phyloP scores from a whole-genome alignment of 2,888 invertebrate species.

The Branchipolynoe longqiensis region DNA sequence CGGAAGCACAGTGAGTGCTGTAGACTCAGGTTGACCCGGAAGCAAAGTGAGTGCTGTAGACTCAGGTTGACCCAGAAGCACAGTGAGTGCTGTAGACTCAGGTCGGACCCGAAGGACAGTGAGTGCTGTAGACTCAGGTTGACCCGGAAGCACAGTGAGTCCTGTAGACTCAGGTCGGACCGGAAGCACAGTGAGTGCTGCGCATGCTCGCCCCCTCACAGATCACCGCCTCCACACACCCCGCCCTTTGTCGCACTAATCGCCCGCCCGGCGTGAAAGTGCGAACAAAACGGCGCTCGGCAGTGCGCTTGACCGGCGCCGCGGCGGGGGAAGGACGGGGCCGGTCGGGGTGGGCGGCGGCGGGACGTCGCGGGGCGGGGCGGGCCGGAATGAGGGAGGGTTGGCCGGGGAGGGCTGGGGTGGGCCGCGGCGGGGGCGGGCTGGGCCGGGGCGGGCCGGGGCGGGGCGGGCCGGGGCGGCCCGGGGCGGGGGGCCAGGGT shows the following conservation, averaged over 20 bases:
- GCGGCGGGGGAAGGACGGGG: neutral
- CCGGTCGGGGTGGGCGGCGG: neutral
- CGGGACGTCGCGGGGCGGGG: neutral
- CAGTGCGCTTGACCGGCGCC: constrained; percentile 49
- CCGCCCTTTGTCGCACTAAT: constrained; percentile 2
- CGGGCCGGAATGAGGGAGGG: neutral
- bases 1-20: no score
- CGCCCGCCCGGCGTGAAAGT: constrained; percentile 34
- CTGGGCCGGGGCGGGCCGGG: neutral
- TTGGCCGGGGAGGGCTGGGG: neutral
- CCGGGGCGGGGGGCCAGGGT: neutral
- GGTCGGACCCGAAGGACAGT: no score
- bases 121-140: no score
- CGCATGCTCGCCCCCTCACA: neutral
- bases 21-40: no score
- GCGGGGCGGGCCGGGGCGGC: neutral
- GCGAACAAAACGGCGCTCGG: constrained; percentile 34
- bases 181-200: neutral
- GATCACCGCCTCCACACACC: neutral
- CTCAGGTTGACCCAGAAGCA: no score
- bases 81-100: no score
- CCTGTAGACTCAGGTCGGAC: neutral
- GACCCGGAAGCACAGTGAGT: no score
- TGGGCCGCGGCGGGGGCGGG: neutral
- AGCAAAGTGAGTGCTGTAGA: no score